Conservation (phyloP, 2,888 invertebrate species). For the Lasioglossum lativentre region DNA sequence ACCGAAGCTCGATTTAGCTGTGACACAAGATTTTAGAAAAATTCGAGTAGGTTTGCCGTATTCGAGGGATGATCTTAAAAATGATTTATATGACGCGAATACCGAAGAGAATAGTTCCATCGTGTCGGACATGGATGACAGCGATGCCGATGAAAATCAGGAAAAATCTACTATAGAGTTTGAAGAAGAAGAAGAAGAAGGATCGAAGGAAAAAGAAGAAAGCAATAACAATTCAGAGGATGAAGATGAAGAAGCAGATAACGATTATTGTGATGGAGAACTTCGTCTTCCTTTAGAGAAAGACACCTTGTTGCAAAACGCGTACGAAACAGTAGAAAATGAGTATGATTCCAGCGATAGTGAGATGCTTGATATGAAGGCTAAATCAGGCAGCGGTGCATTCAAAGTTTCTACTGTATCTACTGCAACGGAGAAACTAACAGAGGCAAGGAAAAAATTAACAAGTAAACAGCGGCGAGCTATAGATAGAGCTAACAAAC, state of each 20-base stretch:
- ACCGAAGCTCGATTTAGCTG: slow-evolving; percentile 36
- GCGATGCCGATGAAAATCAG: slow-evolving; percentile 73
- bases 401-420: slow-evolving; percentile 85
- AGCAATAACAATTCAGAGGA: slow-evolving; percentile 16
- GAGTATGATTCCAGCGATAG: slow-evolving; percentile 84
- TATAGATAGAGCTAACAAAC: slow-evolving; percentile 90
- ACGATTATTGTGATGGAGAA: slow-evolving; percentile 47
- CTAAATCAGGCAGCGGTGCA: slow-evolving; percentile 83
- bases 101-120: slow-evolving; percentile 28
- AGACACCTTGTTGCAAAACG: slow-evolving; percentile 81
- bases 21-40: slow-evolving; percentile 89
- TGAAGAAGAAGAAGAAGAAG: slow-evolving; percentile 20
- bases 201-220: neutral
- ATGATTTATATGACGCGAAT: slow-evolving; percentile 60
- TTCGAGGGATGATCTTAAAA: slow-evolving; percentile 86
- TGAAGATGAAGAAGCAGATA: slow-evolving; percentile 32
- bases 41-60: slow-evolving; percentile 91
- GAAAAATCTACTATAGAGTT: slow-evolving; percentile 16
- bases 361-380: slow-evolving; percentile 86
- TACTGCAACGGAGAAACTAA: slow-evolving; percentile 75
- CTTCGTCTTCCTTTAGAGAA: slow-evolving; percentile 80
- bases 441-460: slow-evolving; percentile 84
- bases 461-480: slow-evolving; percentile 93
- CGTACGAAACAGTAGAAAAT: slow-evolving; percentile 82
- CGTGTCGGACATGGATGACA: slow-evolving; percentile 22